Evolutionary conservation across 2,888 invertebrate species (phyloP).

Genomic region (Hydraecia micacea): DNA sequence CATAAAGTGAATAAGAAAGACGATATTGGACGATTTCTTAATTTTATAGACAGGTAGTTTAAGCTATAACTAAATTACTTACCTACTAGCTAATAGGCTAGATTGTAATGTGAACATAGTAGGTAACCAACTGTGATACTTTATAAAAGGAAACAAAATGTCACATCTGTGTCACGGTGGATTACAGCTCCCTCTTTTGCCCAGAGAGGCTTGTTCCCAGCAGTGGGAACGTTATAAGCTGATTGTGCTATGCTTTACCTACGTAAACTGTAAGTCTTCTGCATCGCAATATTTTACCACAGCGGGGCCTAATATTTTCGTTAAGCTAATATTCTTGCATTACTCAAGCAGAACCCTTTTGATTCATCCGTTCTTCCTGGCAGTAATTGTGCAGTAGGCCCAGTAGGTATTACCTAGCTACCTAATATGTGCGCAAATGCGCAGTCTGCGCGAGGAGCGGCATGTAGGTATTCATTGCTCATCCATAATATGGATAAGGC

Average conservation of each 20-base stretch:
- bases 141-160: too few species aligned
- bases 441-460: too few species aligned
- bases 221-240: too few species aligned
- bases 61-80: background rate
- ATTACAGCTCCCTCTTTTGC: too few species aligned
- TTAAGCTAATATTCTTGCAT: background rate
- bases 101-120: background rate
- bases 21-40: background rate
- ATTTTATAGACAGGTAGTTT: background rate
- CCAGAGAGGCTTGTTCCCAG: background rate
- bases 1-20: background rate
- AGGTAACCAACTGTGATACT: background rate
- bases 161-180: too few species aligned
- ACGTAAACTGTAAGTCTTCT: background rate
- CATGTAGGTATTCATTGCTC: background rate
- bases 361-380: too few species aligned
- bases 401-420: too few species aligned
- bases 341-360: background rate
- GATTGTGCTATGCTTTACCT: background rate
- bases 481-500: too few species aligned
- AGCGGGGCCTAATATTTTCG: too few species aligned
- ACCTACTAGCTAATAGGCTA: background rate
- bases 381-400: too few species aligned
- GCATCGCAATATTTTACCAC: background rate
- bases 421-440: too few species aligned